Evolutionary conservation across 2,888 invertebrate genomes (phyloP).

Genomic region (Ennomos erosarius): DNA sequence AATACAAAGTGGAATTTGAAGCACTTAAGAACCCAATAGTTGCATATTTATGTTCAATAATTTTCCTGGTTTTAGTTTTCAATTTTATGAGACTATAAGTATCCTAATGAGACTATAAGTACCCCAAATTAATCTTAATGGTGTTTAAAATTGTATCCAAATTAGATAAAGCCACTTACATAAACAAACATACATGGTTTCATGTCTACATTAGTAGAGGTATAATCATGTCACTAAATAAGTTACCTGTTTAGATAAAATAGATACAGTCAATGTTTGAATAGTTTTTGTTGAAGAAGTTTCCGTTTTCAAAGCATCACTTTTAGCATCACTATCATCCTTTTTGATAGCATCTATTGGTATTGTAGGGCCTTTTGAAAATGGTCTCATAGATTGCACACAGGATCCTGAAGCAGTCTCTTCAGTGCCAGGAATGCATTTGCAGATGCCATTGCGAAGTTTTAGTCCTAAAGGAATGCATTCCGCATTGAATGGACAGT

Average conservation of each 20-base stretch:
- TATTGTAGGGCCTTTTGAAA: constrained; percentile 71
- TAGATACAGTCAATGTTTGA: constrained; percentile 90
- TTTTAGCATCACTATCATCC: constrained; percentile 58
- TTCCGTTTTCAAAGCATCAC: constrained; percentile 59
- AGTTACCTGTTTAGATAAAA: constrained; percentile 90
- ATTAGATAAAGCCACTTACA: no score
- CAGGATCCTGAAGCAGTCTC: constrained; percentile 72
- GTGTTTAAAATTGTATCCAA: no score
- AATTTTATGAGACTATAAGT: no score
- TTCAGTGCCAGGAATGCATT: constrained; percentile 88
- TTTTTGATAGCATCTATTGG: constrained; percentile 68
- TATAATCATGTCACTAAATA: no score
- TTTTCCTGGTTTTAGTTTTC: no score
- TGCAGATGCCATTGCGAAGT: constrained; percentile 88
- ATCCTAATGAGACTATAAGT: not conserved
- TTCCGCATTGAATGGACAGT: constrained; percentile 89
- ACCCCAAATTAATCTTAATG: no score
- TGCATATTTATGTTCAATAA: no score
- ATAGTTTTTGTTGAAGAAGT: constrained; percentile 78
- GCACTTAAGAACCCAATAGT: no score
- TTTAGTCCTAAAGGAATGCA: constrained; percentile 86
- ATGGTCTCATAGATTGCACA: constrained; percentile 64
- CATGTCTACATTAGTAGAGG: no score
- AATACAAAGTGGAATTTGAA: no score
- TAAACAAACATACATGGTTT: no score